These are phyloP conservation scores for Rhincodon typus DNA, from an alignment of 2,797 vertebrate genomes.

Conservation along the genomic window DNA sequence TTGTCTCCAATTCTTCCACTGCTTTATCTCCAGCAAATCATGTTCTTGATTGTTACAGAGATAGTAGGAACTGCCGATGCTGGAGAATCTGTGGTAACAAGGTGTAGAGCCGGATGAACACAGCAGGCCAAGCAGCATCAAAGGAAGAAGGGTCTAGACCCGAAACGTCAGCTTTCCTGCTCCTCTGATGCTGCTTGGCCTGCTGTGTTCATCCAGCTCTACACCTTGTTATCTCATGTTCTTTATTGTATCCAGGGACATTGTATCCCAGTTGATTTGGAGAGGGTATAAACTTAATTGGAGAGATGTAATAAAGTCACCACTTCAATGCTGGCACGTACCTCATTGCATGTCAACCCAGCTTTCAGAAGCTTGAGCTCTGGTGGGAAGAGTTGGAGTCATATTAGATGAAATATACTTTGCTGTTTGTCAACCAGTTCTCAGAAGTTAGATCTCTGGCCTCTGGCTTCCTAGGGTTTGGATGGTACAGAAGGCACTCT, in stretches of 20 bases:
- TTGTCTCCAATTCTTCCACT: not conserved
- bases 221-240: not conserved
- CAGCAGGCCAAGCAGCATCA: too few species aligned
- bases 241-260: not conserved
- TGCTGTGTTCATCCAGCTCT: too few species aligned
- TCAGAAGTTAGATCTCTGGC: not conserved
- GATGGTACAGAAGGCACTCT: not conserved
- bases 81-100: too few species aligned
- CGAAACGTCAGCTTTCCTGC: too few species aligned
- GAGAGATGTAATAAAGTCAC: not conserved
- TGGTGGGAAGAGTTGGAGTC: not conserved
- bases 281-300: not conserved
- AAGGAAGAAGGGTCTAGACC: not conserved
- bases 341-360: not conserved
- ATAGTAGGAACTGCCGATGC: too few species aligned
- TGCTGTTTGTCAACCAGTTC: not conserved
- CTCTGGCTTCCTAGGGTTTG: not conserved
- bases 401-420: not conserved
- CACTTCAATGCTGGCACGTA: not conserved
- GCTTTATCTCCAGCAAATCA: not conserved
- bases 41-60: not conserved
- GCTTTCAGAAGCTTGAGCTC: not conserved
- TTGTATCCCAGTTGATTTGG: not conserved
- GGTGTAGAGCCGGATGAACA: too few species aligned
- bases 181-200: too few species aligned